Percentiles rank a stretch among this genome's conserved stretches.
Conservation (phyloP, 1,140 invertebrate genomes). For the Drosophila rhopaloa region DNA sequence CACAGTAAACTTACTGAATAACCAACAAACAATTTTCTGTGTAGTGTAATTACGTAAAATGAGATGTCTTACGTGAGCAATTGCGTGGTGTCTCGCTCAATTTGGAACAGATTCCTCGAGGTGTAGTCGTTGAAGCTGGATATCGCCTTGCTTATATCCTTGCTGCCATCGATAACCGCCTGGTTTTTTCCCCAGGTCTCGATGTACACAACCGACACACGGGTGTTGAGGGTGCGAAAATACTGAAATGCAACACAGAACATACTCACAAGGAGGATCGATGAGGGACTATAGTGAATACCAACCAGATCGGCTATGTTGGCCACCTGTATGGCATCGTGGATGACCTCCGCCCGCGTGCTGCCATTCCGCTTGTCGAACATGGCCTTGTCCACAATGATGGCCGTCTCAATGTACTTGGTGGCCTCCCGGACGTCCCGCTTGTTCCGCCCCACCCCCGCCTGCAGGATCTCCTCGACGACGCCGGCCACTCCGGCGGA, state of each 20-base stretch:
- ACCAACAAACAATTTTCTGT: too few relatives aligned
- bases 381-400: conserved; percentile 97
- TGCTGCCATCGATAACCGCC: conserved; percentile 91
- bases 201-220: conserved; percentile 97
- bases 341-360: conserved; percentile 94
- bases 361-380: conserved; percentile 96
- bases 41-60: too few relatives aligned
- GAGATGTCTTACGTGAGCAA: conserved; percentile 92
- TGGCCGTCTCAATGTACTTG: conserved; percentile 96
- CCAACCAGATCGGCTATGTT: conserved; percentile 98
- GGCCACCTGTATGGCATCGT: conserved; percentile 97
- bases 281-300: conserved; percentile 30
- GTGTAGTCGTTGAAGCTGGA: conserved; percentile 96
- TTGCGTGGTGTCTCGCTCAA: conserved; percentile 95
- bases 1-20: too few relatives aligned
- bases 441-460: conserved; percentile 85
- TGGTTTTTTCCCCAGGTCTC: conserved; percentile 97
- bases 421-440: conserved; percentile 94
- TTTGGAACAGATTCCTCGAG: conserved; percentile 91
- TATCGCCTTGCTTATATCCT: conserved; percentile 94
- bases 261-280: too few relatives aligned
- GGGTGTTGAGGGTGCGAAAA: conserved; percentile 95
- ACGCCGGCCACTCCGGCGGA: conserved; percentile 63
- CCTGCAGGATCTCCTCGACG: conserved; percentile 85
- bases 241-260: conserved; percentile 87